Evolutionary conservation across 2,888 invertebrate species (phyloP).

Genomic region (Leptinotarsa peninsularis): DNA sequence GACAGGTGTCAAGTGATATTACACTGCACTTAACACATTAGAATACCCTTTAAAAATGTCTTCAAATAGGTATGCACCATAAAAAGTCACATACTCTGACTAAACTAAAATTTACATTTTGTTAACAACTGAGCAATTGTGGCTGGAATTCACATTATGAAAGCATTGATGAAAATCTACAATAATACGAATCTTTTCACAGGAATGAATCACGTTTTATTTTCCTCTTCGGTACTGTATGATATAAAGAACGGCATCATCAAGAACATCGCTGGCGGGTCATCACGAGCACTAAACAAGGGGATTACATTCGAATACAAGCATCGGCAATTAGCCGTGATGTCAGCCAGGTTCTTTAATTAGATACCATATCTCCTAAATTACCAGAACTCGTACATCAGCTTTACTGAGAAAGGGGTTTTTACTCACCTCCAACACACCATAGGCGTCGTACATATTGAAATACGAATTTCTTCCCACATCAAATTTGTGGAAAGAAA

Average conservation of each 20-base stretch:
- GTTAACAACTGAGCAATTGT: not conserved
- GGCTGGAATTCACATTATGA: not conserved
- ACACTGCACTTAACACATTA: too few species aligned
- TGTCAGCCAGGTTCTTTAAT: constrained; percentile 55
- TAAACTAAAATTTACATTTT: not conserved
- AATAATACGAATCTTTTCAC: not conserved
- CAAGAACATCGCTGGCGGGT: constrained; percentile 48
- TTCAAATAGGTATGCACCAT: not conserved
- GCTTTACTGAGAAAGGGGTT: constrained; percentile 41
- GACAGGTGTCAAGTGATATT: too few species aligned
- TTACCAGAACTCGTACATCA: constrained; percentile 53
- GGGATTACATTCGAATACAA: constrained; percentile 56
- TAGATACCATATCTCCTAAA: constrained; percentile 57
- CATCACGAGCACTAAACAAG: constrained; percentile 55
- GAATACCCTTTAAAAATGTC: not conserved
- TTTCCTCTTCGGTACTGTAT: constrained; percentile 31
- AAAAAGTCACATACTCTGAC: not conserved
- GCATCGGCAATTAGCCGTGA: constrained; percentile 56
- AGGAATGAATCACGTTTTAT: constrained; percentile 29
- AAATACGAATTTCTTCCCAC: constrained; percentile 18
- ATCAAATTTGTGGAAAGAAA: constrained; percentile 3
- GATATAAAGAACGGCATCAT: constrained; percentile 44
- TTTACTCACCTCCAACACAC: constrained; percentile 44
- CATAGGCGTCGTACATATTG: constrained; percentile 35
- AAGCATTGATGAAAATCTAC: not conserved